Evolutionary conservation across 2,888 invertebrate species (phyloP).

Genomic region (Tolmerus cingulatus): DNA sequence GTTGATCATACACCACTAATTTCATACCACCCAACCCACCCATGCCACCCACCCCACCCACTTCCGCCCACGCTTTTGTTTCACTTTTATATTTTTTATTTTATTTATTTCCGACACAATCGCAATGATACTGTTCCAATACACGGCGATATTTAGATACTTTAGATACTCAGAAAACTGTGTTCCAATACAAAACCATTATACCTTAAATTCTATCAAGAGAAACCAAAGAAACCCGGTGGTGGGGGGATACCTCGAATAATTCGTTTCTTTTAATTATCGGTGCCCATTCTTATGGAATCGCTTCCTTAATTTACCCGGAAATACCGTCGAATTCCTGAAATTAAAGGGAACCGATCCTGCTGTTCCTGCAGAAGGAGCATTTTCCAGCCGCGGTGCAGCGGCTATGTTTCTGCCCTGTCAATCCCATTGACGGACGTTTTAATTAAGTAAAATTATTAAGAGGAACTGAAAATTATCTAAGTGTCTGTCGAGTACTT

Average conservation of each 20-base stretch:
- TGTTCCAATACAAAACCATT: slow-evolving; percentile 37
- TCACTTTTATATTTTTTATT: neutral
- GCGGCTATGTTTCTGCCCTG: neutral
- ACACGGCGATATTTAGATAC: neutral
- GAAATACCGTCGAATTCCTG: neutral
- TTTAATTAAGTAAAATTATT: neutral
- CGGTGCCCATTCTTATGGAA: neutral
- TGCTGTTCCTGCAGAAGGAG: neutral
- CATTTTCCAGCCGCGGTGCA: neutral
- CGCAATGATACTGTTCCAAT: slow-evolving; percentile 18
- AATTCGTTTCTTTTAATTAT: slow-evolving; percentile 15
- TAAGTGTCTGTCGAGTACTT: neutral
- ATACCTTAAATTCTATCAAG: neutral
- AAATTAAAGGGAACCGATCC: neutral
- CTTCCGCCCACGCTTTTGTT: slow-evolving; percentile 4
- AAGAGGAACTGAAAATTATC: neutral
- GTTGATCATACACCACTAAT: slow-evolving; percentile 30
- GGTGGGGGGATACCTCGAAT: neutral
- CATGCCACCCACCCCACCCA: neutral
- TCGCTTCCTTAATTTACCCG: slow-evolving; percentile 12
- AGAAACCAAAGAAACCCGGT: too few relatives aligned
- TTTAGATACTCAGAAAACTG: neutral
- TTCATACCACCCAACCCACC: neutral
- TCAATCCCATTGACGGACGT: neutral
- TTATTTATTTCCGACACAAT: slow-evolving; percentile 38